Base-by-base conservation (phyloP, 2,888 invertebrate species). In the Aplocera efformata region DNA sequence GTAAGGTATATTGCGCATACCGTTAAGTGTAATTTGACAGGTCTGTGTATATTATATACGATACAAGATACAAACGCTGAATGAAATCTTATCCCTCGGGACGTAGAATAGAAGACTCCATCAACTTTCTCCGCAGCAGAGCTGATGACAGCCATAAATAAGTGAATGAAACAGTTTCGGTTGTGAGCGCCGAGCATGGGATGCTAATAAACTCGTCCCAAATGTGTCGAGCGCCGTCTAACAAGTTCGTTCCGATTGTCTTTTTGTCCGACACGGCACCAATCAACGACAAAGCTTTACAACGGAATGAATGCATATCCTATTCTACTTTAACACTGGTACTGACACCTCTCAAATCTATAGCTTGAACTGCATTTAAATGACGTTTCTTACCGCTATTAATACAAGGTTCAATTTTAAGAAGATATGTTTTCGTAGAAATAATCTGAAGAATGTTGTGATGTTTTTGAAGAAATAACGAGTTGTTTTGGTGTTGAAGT, bases 231-330 rank as follows among this genome's bases (percentile, higher is more conserved):
- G 54, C 36, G 40, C 37, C 56, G 60, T 58, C 50, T 33, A 53
- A 62, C 60, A 58, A 56, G 50, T 45, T 38, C 30, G 32, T 22
- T 45, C 48, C 48, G 48, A 57, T 59, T 48, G 59, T 59, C 56
- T 62, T 63, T 65, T 67, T 65, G 63, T 66, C 51, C 32, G 36
- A 61, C 58, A 56, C 41, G 54, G 63, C 53, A 57, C 50, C 58
- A 57, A 64, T 63, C 63, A 53, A 60, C 44, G 58, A 59, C 58
- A 53, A 59, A 50, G 42, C 20, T 42, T 58, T 49, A 57, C 55
- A 51, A 46, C 50, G 32, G 35, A 58, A 57, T 17, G n/a, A n/a
- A n/a, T n/a, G n/a, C 58, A 43, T 53, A 53, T 56, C 48, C 23
- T 22, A 58, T 53, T 57, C 48, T 45, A 40, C 45, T 48, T 36